Evolutionary conservation across 2,113 vertebrate genomes (phyloP).

Genomic region (Taxidea taxus): DNA sequence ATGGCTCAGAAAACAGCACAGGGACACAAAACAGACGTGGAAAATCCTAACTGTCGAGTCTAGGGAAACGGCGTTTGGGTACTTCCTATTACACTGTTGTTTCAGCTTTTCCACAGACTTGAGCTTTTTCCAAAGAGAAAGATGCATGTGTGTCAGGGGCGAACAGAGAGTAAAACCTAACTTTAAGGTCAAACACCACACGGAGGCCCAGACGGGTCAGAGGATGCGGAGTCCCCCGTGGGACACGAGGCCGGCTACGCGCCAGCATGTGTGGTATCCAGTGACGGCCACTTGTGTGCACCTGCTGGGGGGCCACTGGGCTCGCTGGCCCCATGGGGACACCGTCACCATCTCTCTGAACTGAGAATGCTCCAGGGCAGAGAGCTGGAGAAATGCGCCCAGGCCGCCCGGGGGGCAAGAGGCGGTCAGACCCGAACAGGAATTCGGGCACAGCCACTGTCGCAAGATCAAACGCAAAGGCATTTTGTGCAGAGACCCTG

Average conservation of each 20-base stretch:
- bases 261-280: not conserved
- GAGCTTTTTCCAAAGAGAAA: not conserved
- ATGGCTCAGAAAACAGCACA: not conserved
- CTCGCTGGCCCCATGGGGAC: not conserved
- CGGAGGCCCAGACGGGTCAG: not conserved
- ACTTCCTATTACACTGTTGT: fast-evolving
- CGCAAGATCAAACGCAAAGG: not conserved
- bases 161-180: not conserved
- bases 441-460: fast-evolving
- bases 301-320: no score
- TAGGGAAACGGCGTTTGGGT: not conserved
- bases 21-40: not conserved
- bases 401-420: not conserved
- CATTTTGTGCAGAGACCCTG: no score
- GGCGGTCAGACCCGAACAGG: not conserved
- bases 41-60: not conserved
- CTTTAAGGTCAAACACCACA: no score
- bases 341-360: not conserved
- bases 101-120: not conserved
- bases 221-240: not conserved
- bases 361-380: not conserved
- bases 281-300: no score
- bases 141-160: not conserved
- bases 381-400: not conserved
- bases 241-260: not conserved